These are phyloP conservation scores for Ciconia boyciana DNA, from an alignment of 2,113 vertebrate genomes.

Conservation along the genomic window DNA sequence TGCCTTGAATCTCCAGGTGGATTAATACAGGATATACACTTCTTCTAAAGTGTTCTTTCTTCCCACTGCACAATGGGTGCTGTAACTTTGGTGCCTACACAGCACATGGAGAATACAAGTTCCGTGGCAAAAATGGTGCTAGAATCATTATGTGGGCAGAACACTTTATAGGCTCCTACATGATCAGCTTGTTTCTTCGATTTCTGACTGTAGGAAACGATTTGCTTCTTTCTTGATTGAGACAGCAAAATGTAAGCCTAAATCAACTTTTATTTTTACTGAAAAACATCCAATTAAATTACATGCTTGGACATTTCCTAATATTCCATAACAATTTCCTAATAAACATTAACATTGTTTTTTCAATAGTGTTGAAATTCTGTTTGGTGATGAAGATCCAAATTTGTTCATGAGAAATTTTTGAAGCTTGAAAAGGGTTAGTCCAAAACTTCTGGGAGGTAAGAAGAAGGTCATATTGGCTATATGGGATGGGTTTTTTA, in stretches of 20 bases:
- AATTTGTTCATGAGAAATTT: background rate
- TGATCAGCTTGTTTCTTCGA: background rate
- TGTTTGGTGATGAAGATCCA: background rate
- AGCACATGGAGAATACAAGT: background rate
- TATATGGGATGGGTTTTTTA: background rate
- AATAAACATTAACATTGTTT: background rate
- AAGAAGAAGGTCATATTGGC: background rate
- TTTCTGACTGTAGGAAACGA: background rate
- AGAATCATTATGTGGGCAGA: background rate
- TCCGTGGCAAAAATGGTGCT: background rate
- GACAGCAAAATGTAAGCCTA: background rate
- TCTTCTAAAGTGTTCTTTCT: background rate
- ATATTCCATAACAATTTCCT: background rate
- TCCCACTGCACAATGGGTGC: background rate
- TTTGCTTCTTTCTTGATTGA: background rate
- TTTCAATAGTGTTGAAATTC: background rate
- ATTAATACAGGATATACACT: background rate
- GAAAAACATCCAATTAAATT: background rate
- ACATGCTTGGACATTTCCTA: background rate
- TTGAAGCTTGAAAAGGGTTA: background rate
- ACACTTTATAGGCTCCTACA: background rate
- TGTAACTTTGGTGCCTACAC: background rate
- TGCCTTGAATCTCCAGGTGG: background rate
- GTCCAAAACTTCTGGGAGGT: background rate
- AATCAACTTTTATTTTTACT: background rate